phyloP scores from a whole-genome alignment of 2,888 invertebrate species.

The Flexamia atlantica region DNA sequence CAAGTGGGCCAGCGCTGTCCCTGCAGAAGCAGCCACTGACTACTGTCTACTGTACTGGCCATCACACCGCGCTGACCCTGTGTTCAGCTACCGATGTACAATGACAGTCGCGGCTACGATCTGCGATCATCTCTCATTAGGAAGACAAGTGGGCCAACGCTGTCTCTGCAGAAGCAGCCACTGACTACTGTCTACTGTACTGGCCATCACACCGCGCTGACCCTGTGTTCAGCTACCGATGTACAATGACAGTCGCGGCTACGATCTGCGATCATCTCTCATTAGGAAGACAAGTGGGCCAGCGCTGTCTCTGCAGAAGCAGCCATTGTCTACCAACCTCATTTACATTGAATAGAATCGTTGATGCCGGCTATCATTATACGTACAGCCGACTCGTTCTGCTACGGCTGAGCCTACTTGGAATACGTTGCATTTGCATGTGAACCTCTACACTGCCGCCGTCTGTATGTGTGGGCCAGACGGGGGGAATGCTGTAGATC shows the following conservation, averaged over 20 bases:
- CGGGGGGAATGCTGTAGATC: not conserved
- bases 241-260: not conserved
- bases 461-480: not conserved
- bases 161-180: conserved; percentile 52
- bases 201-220: not conserved
- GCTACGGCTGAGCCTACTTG: conserved; percentile 51
- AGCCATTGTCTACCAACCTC: conserved; percentile 59
- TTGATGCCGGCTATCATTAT: conserved; percentile 55
- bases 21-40: conserved; percentile 61
- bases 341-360: conserved; percentile 63
- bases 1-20: conserved; percentile 42
- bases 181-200: not conserved
- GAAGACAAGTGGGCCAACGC: conserved; percentile 29
- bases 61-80: conserved; percentile 9
- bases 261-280: conserved; percentile 38
- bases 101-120: conserved; percentile 14
- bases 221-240: conserved; percentile 37
- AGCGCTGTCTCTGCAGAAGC: conserved; percentile 60
- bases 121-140: conserved; percentile 40
- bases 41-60: not conserved
- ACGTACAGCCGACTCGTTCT: conserved; percentile 47
- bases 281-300: conserved; percentile 54
- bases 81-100: conserved; percentile 18
- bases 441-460: conserved; percentile 5
- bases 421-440: conserved; percentile 52